Percentiles rank a stretch among this genome's conserved stretches.
These are phyloP conservation scores for Pammene aurita DNA, from an alignment of 2,888 invertebrate genomes.

Conservation along the genomic window DNA sequence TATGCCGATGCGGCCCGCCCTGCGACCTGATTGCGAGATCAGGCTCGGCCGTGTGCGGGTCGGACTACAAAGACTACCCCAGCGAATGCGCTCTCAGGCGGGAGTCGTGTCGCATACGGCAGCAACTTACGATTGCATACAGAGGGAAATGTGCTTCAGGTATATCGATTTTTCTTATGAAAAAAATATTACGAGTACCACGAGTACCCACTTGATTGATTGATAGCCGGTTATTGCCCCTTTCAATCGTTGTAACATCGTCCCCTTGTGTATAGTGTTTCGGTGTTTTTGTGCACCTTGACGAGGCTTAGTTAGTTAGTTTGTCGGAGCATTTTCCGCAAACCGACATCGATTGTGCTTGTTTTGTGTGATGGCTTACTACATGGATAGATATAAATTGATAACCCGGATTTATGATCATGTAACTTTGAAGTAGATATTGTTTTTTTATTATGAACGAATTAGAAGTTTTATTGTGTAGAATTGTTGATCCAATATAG, in stretches of 20 bases:
- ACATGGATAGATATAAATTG: too few relatives aligned
- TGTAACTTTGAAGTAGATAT: too few relatives aligned
- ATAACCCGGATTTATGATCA: too few relatives aligned
- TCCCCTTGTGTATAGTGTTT: background rate
- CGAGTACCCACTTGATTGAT: background rate
- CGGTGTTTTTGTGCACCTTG: background rate
- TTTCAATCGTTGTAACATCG: background rate
- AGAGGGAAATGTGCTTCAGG: constrained; percentile 92
- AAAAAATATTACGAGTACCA: too few relatives aligned
- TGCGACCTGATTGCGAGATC: constrained; percentile 89
- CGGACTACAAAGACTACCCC: constrained; percentile 90
- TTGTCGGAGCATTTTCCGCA: background rate
- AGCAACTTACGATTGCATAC: constrained; percentile 90
- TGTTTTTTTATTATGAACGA: too few relatives aligned
- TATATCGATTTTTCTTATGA: constrained; percentile 56
- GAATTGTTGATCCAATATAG: too few relatives aligned
- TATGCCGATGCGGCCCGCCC: constrained; percentile 90
- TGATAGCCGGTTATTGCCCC: background rate
- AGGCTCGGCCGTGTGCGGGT: constrained; percentile 87
- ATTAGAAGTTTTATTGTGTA: too few relatives aligned
- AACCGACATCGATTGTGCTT: too few relatives aligned
- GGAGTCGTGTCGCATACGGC: constrained; percentile 90
- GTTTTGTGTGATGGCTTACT: too few relatives aligned
- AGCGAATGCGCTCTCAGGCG: constrained; percentile 91
- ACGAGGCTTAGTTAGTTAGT: too few relatives aligned